Base-by-base conservation (phyloP, 2,888 invertebrate species). In the Cryptophagus acutangulus region DNA sequence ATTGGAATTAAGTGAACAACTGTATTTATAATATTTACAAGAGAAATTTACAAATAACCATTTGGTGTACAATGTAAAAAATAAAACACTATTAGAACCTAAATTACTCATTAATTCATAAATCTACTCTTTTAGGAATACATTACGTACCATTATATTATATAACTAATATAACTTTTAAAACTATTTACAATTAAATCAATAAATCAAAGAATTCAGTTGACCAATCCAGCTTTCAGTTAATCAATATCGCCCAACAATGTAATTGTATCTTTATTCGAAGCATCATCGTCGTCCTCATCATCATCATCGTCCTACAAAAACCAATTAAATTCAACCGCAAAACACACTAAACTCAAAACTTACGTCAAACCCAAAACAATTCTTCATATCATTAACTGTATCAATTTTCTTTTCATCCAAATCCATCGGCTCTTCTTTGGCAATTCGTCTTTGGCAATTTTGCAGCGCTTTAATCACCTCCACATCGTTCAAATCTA, bases 321-420 rank as follows among this genome's bases (percentile, higher is more conserved):
- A 38, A 34, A 45, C 38, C 12, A 41, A 24, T 12, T 17, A 16
- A 15, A 2, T 25, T 15, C 5, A 15, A 13, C 13, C 13, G 13
- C 3, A 31, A 31, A 8, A 3, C 8, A 20, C 8, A 39, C 25
- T 31, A 34, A 15, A 15, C 38, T 13, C 15, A 38, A 18, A 41
- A 74, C 76, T 73, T 62, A 82, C 86, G 66, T 87, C 87, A 70
- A 89, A 88, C 2, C 88, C 88, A 52, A 89, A 89, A 66, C 88
- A 89, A 12, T 81, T 81, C 61, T 85, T 79, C 69, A 88, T 88
- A 54, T 80, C 79, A 55, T 76, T 71, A 4, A 75, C 58, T 44
- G 73, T 71, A 42, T 71, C 66, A 5, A 41, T 42, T 54, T 65
- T 65, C 42, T 63, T 62, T 9, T 64, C 62, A 44, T 63, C 57